Conservation (phyloP, 2,797 vertebrate species). For the Chloroceryle amazona region DNA sequence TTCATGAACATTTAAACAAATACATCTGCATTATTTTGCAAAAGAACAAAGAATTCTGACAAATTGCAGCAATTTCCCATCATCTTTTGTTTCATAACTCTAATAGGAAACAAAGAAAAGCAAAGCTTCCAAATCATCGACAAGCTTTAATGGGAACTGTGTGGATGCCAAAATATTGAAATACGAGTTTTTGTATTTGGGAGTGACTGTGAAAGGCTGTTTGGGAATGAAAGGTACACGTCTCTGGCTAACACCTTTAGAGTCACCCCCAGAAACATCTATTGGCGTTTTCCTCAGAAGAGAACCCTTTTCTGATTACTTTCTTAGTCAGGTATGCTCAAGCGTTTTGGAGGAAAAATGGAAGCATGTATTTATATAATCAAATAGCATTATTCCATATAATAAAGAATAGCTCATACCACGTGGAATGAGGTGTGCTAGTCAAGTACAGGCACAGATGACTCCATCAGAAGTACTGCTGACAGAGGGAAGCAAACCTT, state of each 20-base stretch:
- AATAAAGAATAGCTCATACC: neutral
- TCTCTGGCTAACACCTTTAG: neutral
- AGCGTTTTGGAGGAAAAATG: neutral
- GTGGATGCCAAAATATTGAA: neutral
- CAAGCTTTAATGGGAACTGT: neutral
- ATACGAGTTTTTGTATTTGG: neutral
- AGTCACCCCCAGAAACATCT: neutral
- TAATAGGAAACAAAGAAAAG: constrained; percentile 46
- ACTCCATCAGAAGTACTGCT: neutral
- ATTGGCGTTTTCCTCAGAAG: neutral
- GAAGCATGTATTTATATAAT: neutral
- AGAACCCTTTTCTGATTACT: neutral
- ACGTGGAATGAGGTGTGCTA: fast-evolving
- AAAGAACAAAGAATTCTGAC: constrained; percentile 49
- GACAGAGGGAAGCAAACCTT: neutral
- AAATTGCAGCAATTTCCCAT: constrained; percentile 36
- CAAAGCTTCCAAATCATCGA: constrained; percentile 37
- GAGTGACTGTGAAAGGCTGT: neutral
- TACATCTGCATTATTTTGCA: neutral
- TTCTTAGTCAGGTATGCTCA: neutral
- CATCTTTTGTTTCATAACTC: constrained; percentile 57
- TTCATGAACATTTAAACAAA: constrained; percentile 33
- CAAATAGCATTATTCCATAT: neutral
- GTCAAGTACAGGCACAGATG: fast-evolving
- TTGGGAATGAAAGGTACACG: fast-evolving